phyloP scores from a whole-genome alignment of 2,113 vertebrate genomes.

The Psilopsiagon aurifrons region DNA sequence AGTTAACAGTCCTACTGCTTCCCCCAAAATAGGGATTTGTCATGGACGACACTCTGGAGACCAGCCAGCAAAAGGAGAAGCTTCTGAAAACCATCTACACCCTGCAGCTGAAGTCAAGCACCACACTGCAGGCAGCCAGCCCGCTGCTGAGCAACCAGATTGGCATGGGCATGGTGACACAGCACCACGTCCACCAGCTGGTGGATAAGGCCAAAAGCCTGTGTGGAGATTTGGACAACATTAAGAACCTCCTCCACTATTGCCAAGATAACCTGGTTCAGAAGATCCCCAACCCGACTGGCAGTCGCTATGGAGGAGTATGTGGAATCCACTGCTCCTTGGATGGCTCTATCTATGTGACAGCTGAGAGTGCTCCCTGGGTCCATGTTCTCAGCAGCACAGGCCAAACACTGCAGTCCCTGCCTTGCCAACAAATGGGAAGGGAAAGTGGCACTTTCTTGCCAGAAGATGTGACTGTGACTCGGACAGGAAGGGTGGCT shows the following conservation, averaged over 20 bases:
- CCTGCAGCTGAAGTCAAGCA: conserved; percentile 53
- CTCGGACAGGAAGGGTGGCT: conserved; percentile 49
- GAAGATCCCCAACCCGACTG: conserved; percentile 1
- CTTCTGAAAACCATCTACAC: conserved; percentile 68
- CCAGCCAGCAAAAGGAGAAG: conserved; percentile 62
- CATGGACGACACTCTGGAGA: conserved; percentile 65
- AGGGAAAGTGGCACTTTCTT: conserved; percentile 21
- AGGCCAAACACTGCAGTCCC: background rate
- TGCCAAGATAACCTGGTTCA: conserved; percentile 39
- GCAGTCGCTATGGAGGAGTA: conserved; percentile 2
- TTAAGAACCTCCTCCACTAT: conserved; percentile 49
- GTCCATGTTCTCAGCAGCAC: conserved; percentile 54
- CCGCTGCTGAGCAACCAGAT: conserved; percentile 9
- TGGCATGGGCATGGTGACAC: conserved; percentile 65
- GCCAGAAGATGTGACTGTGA: conserved; percentile 71
- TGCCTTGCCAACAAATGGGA: conserved; percentile 11
- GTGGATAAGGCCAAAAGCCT: conserved; percentile 49
- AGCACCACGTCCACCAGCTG: conserved; percentile 65
- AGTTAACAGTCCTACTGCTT: background rate
- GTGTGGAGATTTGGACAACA: conserved; percentile 51
- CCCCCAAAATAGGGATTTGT: background rate
- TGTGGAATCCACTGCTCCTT: conserved; percentile 64
- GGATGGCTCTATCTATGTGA: conserved; percentile 66
- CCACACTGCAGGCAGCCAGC: conserved; percentile 25
- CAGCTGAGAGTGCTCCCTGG: conserved; percentile 42